Conservation (phyloP, 2,888 invertebrate species). For the Pristionchus maxplancki region DNA sequence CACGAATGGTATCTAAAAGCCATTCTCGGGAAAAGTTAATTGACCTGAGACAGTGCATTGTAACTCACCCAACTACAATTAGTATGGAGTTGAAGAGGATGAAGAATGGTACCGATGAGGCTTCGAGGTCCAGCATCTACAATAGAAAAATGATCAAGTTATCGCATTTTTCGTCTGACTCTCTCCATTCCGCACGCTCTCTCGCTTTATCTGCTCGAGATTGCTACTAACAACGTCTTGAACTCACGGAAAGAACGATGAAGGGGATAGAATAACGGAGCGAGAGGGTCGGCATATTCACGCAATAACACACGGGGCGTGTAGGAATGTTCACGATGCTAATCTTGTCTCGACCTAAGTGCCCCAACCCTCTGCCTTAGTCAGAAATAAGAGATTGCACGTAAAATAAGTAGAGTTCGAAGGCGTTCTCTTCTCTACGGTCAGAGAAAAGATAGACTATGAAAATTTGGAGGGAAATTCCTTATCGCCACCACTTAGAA, state of each 20-base stretch:
- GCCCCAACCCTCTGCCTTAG: background rate
- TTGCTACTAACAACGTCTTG: no score
- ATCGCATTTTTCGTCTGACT: no score
- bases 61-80: background rate
- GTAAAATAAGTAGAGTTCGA: no score
- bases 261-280: no score
- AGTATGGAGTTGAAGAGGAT: constrained; percentile 18
- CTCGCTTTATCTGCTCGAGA: no score
- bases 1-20: background rate
- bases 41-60: no score
- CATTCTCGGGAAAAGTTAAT: no score
- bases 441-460: background rate
- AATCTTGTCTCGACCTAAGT: background rate
- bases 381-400: no score
- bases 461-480: no score
- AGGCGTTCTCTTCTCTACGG: background rate
- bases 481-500: background rate
- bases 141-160: background rate
- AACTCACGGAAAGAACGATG: no score
- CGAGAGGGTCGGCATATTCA: background rate
- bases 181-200: no score
- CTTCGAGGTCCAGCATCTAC: constrained; percentile 3
- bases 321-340: background rate
- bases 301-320: background rate
- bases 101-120: constrained; percentile 10